Evolutionary conservation across 2,797 vertebrate genomes (phyloP).

Genomic region (Toxotes lorentzi): DNA sequence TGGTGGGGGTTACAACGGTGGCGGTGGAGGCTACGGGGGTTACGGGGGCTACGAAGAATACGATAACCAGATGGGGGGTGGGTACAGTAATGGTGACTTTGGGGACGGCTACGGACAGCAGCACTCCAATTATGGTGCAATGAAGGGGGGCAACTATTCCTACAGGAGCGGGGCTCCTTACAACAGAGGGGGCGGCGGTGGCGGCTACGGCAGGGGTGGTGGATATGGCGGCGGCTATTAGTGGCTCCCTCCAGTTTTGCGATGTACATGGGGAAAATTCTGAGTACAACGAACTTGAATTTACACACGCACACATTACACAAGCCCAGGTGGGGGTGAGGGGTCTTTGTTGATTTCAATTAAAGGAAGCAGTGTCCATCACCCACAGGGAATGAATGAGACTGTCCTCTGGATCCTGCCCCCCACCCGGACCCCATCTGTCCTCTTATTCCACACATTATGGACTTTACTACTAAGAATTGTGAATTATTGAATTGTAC

Average conservation of each 20-base stretch:
- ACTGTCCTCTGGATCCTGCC: constrained; percentile 57
- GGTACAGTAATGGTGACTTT: constrained; percentile 92
- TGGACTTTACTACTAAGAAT: constrained; percentile 79
- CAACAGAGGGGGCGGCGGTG: constrained; percentile 81
- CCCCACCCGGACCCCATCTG: constrained; percentile 65
- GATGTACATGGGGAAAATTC: constrained; percentile 64
- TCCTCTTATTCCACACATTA: constrained; percentile 72
- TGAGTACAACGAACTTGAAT: constrained; percentile 76
- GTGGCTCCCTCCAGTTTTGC: constrained; percentile 31
- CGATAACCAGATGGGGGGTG: constrained; percentile 87
- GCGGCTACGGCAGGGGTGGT: constrained; percentile 48
- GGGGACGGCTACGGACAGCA: constrained; percentile 93
- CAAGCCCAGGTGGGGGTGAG: constrained; percentile 44
- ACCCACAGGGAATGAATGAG: constrained; percentile 74
- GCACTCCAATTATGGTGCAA: constrained; percentile 90
- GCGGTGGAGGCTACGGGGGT: constrained; percentile 85
- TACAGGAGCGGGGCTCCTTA: constrained; percentile 81
- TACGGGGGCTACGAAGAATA: constrained; percentile 91
- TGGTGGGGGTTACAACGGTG: constrained; percentile 76
- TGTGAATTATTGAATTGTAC: constrained; percentile 74
- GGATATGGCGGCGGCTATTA: constrained; percentile 72
- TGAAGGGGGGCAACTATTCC: constrained; percentile 86
- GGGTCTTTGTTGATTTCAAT: constrained; percentile 60
- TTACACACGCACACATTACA: constrained; percentile 47
- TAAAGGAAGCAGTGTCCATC: constrained; percentile 65